Evolutionary conservation across 2,113 vertebrate species (phyloP).

Genomic region (Proteles cristata): DNA sequence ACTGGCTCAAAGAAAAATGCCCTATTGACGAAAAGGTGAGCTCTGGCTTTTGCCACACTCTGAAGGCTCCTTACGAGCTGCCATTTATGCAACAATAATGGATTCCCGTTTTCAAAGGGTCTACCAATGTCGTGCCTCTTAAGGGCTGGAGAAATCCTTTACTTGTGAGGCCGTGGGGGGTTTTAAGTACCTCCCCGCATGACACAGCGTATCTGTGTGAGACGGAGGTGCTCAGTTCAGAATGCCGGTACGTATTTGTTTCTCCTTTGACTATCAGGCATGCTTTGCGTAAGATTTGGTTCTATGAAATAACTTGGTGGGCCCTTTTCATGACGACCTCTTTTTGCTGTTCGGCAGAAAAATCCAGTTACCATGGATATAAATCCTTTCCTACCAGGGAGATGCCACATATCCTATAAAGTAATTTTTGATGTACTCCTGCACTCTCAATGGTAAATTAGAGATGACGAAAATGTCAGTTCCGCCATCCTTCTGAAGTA

Average conservation of each 20-base stretch:
- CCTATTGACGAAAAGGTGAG: conserved; percentile 95
- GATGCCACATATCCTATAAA: background rate
- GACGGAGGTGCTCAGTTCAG: background rate
- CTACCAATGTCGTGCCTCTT: background rate
- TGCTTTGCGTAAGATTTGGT: conserved; percentile 68
- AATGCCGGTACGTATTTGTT: background rate
- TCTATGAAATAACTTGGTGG: conserved; percentile 24
- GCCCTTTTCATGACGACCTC: background rate
- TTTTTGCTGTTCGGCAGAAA: conserved; percentile 47
- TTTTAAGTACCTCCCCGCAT: background rate
- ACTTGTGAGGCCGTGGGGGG: background rate
- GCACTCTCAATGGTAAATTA: conserved; percentile 53
- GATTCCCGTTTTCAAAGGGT: background rate
- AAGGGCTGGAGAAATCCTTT: background rate
- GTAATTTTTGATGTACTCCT: conserved; percentile 9
- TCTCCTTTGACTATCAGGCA: conserved; percentile 52
- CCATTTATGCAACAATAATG: background rate
- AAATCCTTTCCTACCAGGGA: conserved; percentile 19
- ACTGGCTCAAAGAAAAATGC: conserved; percentile 97
- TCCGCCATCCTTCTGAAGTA: background rate
- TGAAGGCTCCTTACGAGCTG: background rate
- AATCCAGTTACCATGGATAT: background rate
- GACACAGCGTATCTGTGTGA: background rate
- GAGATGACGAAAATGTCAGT: conserved; percentile 40
- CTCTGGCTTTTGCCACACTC: background rate